Percentiles rank a stretch among this genome's conserved stretches.
phyloP scores from a whole-genome alignment of 2,797 vertebrate species.

The Melanotaenia parkinsoni region DNA sequence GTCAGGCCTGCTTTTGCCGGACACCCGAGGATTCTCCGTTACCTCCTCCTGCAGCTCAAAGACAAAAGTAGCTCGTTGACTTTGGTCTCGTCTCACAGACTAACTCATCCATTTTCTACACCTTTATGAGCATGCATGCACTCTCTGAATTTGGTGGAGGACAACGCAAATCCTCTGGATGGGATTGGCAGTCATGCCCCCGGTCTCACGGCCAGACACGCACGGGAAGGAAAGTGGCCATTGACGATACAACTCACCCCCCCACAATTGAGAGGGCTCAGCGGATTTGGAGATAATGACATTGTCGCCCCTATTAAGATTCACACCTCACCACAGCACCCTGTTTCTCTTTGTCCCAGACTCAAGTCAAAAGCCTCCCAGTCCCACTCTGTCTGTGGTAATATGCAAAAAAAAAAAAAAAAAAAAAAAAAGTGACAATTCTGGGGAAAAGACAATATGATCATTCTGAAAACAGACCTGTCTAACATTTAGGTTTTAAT shows the following conservation, averaged over 20 bases:
- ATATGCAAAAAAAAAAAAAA: constrained; percentile 62
- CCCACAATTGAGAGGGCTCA: constrained; percentile 73
- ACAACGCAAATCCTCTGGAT: constrained; percentile 78
- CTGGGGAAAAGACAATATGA: constrained; percentile 33
- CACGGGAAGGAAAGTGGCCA: constrained; percentile 76
- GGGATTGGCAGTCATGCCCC: constrained; percentile 81
- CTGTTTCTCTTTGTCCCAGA: constrained; percentile 71
- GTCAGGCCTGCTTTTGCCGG: constrained; percentile 38
- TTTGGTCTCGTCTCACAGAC: constrained; percentile 76
- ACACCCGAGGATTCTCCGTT: constrained; percentile 17
- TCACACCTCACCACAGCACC: constrained; percentile 74
- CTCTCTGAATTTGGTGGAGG: constrained; percentile 75
- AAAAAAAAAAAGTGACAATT: constrained; percentile 23
- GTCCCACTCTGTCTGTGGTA: constrained; percentile 32
- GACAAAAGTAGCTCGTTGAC: constrained; percentile 68
- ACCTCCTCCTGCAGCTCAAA: constrained; percentile 21
- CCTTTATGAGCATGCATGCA: constrained; percentile 75
- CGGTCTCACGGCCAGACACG: constrained; percentile 62
- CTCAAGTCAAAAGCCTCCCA: constrained; percentile 60
- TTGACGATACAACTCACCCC: constrained; percentile 59
- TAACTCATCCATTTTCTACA: constrained; percentile 73
- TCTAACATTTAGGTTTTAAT: constrained; percentile 24
- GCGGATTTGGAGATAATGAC: constrained; percentile 81
- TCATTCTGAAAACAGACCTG: constrained; percentile 54
- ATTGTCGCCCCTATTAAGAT: constrained; percentile 77